Evolutionary conservation across 2,888 invertebrate species (phyloP), one percentile per base, ranked within the genome.

Genomic region (Drosophila prolongata): DNA sequence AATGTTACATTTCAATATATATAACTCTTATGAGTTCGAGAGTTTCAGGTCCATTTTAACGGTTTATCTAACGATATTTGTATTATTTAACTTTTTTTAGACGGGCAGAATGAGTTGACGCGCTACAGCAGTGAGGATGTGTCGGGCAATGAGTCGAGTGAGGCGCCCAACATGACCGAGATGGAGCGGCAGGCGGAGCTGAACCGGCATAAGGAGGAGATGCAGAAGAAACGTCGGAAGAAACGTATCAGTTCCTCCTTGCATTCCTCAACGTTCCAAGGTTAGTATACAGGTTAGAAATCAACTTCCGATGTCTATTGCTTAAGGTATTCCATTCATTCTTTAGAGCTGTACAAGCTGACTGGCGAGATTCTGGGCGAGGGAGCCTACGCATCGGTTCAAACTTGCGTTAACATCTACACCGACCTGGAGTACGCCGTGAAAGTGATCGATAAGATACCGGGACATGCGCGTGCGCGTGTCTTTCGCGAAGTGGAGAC

Each of bases 401-500:
- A 97, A 93, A 97, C 98, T 9, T 98, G 98, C 93, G 95, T 96
- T 79, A 97, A 97, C 92, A 95, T 96, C 90, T 96, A 96, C 93
- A 98, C 97, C 78, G 96, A 97, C 85, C 95, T 96, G 92, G 98
- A 99, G 93, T 99, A 96, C 93, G 99, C 99, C 71, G 99, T 99
- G 78, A 99, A 99, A 94, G 96, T 98, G 90, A 98, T 98, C 91
- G 97, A 98, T 93, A 98, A 98, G 93, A 96, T 97, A 91, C 97
- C 97, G 81, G 97, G 97, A 78, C 98, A 98, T 93, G 97, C 97
- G 90, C 95, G 99, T 87, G 96, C 96, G 90, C 95, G 99, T 91
- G 93, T 99, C 89, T 98, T 99, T 94, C 97, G 98, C 89, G 99
- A 99, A 93, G 98, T 99, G 91, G 99, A 99, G 94, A 99, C 98